phyloP scores from a whole-genome alignment of 1,140 invertebrate species.

The Aphaenogaster floridana region DNA sequence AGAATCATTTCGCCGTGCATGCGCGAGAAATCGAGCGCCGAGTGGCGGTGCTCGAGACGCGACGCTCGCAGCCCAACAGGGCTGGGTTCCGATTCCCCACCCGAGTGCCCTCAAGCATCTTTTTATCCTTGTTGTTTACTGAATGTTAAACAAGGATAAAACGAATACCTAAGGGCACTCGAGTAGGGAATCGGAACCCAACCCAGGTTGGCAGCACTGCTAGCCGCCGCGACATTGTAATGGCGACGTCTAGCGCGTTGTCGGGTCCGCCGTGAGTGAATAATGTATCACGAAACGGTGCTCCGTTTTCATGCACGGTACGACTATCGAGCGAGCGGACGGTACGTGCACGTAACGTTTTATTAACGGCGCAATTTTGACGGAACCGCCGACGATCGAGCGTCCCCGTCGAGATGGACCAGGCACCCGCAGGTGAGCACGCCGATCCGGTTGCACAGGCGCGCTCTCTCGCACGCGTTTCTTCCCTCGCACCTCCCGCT shows the following conservation, averaged over 20 bases:
- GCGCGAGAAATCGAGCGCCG: not conserved
- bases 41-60: too few species aligned
- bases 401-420: constrained; percentile 75
- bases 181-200: too few species aligned
- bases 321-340: constrained; percentile 42
- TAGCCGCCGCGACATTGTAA: constrained; percentile 58
- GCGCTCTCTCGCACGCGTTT: constrained; percentile 51
- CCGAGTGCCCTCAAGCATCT: too few species aligned
- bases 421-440: constrained; percentile 79
- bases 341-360: constrained; percentile 46
- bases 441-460: constrained; percentile 41
- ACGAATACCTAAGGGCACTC: too few species aligned
- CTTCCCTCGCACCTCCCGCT: not conserved
- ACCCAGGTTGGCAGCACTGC: constrained; percentile 52
- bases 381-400: constrained; percentile 20
- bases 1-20: too few species aligned
- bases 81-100: too few species aligned
- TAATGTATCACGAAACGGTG: constrained; percentile 61
- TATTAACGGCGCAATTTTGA: constrained; percentile 7
- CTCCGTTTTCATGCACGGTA: constrained; percentile 39
- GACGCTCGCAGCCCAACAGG: too few species aligned
- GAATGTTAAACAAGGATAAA: too few species aligned
- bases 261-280: constrained; percentile 64
- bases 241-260: constrained; percentile 77
- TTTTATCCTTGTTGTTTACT: too few species aligned